Evolutionary conservation across 2,888 invertebrate species (phyloP), one percentile per base, ranked within the genome.

Genomic region (Calameuta pallipes): DNA sequence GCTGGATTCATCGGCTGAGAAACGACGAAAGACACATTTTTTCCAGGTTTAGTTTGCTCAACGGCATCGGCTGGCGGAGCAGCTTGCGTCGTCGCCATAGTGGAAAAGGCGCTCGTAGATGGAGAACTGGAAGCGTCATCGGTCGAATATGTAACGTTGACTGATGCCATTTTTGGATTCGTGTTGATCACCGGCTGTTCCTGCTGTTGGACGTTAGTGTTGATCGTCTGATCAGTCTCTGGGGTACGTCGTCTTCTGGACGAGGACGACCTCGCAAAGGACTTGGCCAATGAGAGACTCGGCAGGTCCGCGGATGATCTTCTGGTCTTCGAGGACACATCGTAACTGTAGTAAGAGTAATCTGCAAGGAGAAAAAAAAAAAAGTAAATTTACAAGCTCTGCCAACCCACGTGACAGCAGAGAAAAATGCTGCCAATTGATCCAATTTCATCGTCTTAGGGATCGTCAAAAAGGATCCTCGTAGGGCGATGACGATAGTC

Each of bases 91-190:
- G 41, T 41, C 6, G 4, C 41, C 15, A 41, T 33, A n/a, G 79
- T 68, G 34, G 80, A 56, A 31, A 35, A 69, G 30, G 56, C 31
- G 33, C 78, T 56, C 23, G 80, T 74, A 71, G 75, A 33, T 71
- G 82, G 4, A 37, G 37, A 37, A 37, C 13, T 13, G 37, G 4
- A 4, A 12, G 56, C 12, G 33, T 15, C 4, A 35, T 73, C 69
- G 15, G n/a, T n/a, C 12, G 85, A 81, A 78, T 89, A 87, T 4
- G 87, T 80, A 11, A 88, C 84, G 75, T 85, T 86, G 9, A 75
- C 73, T 11, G 83, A 77, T 33, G 78, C 6, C 37, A 37, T 4
- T 34, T 76, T 82, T 12, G 83, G 75, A 69, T 77, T 81, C 23
- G 80, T 79, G 12, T 82, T 86, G 9, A 82, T 82, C 11, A 80